Evolutionary conservation across 2,113 vertebrate genomes (phyloP), one percentile per base, ranked within the genome.

Genomic region (Onychorhynchus coronatus): DNA sequence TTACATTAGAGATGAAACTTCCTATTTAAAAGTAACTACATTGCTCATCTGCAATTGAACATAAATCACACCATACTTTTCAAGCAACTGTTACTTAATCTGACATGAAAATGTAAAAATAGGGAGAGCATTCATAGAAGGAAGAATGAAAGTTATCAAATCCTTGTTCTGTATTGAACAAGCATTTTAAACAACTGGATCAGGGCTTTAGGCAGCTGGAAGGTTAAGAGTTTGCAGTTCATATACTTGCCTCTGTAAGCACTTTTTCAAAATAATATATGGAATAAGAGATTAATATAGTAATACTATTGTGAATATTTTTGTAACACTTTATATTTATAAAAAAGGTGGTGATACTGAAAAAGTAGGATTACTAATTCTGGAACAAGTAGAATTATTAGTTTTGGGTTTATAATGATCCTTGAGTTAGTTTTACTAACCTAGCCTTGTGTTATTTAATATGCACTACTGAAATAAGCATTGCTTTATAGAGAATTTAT

Each of bases 311-410:
- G 17, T 85, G 89, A 87, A 73, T 98, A 97, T 98, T 98, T 98
- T 98, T 98, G 15, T 97, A 97, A 95, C 59, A 33, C 61, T 96
- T 73, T 94, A 91, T 95, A 96, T 96, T 97, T 85, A 71, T 82
- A 96, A 98, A 97, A 61, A 83, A 84, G 63, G 80, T 72, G 84
- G 53, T 91, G 59, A 77, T 82, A 90, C 28, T 59, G 44, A 62
- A 85, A 73, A 67, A 89, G 85, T 73, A 79, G 28, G 53, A 85
- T 63, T 84, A 73, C 35, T 65, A 71, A 78, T 82, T 83, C 58
- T 83, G 53, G 30, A 70, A 87, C 55, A 46, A 80, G 70, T 61
- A 80, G 19, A 47, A 82, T 49, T 89, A 73, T 39, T 47, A 79
- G 50, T 89, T 88, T 68, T 22, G 11, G 7, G 50, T 94, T 91